Conservation (phyloP, 2,888 invertebrate species). For the Laothoe populi region DNA sequence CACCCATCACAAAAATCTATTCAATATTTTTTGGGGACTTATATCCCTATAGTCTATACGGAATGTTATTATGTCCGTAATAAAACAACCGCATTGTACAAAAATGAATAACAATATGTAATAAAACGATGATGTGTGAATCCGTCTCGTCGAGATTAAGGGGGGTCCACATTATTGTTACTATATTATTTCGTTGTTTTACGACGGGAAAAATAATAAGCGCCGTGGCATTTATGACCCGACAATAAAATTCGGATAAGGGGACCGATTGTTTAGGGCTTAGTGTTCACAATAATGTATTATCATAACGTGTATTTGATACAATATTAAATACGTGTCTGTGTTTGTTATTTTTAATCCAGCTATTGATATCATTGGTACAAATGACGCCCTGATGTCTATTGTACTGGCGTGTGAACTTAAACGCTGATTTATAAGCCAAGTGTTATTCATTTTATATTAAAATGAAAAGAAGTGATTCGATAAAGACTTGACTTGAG, state of each 20-base stretch:
- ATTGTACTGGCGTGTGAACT: neutral
- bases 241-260: slow-evolving; percentile 71
- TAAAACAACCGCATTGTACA: slow-evolving; percentile 68
- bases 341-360: slow-evolving; percentile 4
- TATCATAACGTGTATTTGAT: neutral
- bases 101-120: slow-evolving; percentile 72
- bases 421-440: neutral
- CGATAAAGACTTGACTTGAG: too few species aligned
- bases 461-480: neutral
- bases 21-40: neutral
- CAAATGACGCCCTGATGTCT: neutral
- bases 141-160: slow-evolving; percentile 63
- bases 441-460: neutral
- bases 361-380: slow-evolving; percentile 1
- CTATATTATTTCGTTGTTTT: slow-evolving; percentile 81
- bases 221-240: slow-evolving; percentile 66
- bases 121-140: slow-evolving; percentile 68
- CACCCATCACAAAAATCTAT: too few species aligned
- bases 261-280: slow-evolving; percentile 44
- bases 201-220: slow-evolving; percentile 80
- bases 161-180: slow-evolving; percentile 71
- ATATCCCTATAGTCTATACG: slow-evolving; percentile 1
- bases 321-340: neutral
- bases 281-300: slow-evolving; percentile 14
- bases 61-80: slow-evolving; percentile 32